Evolutionary conservation across 92 coral and sea anemone genomes (phyloP), one percentile per base, ranked within the genome.

Genomic region (Diadumene lineata): DNA sequence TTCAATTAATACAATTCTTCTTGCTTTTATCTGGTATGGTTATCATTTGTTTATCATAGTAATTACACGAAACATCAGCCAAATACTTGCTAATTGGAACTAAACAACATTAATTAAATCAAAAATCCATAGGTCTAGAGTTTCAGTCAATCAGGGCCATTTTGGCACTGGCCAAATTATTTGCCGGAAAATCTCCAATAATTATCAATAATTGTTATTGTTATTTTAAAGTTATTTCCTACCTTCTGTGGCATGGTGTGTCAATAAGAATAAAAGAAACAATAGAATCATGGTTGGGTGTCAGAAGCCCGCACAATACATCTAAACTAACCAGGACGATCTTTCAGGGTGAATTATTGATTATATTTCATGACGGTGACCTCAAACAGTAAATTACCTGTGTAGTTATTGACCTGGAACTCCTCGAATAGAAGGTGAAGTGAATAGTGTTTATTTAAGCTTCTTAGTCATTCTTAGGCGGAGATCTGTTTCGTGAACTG

Each of bases 401-500:
- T 66, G 53, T 11, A 66, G 18, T 66, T 19, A 66, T 66, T 66
- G 71, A 66, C 71, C 71, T 66, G 51, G 71, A 66, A 43, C 71
- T 33, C 9, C 1, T 34, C 23, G 71, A 66, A 22, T 43, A 19
- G 19, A 34, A 66, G 51, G 51, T 34, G 11, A 66, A 43, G 51
- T 66, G 56, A 34, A 0, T 50, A 34, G 13, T 13, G 31, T 16
- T 66, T 22, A 58, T 58, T 22, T 58, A 21, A 21, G n/a, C n/a
- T 53, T 16, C 4, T 53, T 53, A 53, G 60, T 53, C 24, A 53
- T 53, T 21, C n/a, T 38, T n/a, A n/a, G n/a, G n/a, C n/a, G n/a
- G 3, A 53, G 10, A 53, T 2, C 19, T 23, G 58, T 53, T 23
- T 23, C 58, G 58, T 13, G 19, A 13, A 16, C 19, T 53, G 58